phyloP scores from a whole-genome alignment of 2,113 vertebrate species.

The Ia io region DNA sequence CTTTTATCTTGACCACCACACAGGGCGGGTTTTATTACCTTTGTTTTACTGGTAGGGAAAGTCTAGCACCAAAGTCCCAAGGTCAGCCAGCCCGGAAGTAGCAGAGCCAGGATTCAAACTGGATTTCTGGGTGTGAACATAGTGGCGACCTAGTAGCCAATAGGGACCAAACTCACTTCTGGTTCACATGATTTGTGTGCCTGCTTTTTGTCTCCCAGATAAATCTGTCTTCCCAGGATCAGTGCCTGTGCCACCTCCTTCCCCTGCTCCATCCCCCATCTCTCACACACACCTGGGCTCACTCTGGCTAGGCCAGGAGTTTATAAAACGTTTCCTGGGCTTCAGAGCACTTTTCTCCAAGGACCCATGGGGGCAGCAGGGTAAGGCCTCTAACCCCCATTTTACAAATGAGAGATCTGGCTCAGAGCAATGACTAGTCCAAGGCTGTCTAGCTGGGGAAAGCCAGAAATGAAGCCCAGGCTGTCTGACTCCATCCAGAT shows the following conservation, averaged over 20 bases:
- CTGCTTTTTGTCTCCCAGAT: not conserved
- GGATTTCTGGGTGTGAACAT: not conserved
- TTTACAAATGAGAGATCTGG: not conserved
- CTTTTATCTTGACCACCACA: constrained; percentile 28
- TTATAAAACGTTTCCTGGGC: not conserved
- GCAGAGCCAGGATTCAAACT: not conserved
- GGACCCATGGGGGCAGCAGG: not conserved
- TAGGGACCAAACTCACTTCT: not conserved
- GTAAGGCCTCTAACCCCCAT: not conserved
- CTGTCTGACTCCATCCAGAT: not conserved
- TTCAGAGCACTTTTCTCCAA: constrained; percentile 1
- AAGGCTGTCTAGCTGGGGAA: not conserved
- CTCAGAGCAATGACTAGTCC: not conserved
- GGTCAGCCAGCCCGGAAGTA: not conserved
- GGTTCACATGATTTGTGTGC: too few relatives aligned
- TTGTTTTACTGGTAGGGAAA: constrained; percentile 31
- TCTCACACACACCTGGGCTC: not conserved
- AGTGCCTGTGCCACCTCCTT: not conserved
- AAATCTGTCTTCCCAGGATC: not conserved
- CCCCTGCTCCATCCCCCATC: not conserved
- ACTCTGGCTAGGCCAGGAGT: not conserved
- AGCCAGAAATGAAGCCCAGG: not conserved
- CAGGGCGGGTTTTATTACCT: not conserved
- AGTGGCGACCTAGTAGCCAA: not conserved
- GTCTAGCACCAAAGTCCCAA: constrained; percentile 29